phyloP scores from a whole-genome alignment of 2,888 invertebrate genomes.

The Cheilosia pagana region DNA sequence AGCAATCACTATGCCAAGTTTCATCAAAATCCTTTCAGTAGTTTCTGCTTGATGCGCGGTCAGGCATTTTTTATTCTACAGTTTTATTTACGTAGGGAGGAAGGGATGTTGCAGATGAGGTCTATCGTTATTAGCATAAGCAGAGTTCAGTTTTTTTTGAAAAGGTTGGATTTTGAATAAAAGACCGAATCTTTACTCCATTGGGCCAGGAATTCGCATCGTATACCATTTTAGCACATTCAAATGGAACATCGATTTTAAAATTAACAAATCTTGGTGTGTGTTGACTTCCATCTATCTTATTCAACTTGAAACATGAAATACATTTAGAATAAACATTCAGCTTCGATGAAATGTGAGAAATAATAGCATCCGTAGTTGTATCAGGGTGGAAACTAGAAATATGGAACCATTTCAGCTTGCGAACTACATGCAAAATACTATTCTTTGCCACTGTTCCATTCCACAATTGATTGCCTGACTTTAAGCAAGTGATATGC shows the following conservation, averaged over 20 bases:
- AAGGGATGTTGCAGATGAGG: neutral
- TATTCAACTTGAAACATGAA: constrained; percentile 16
- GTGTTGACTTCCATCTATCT: neutral
- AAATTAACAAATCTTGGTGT: constrained; percentile 35
- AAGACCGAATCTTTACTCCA: constrained; percentile 16
- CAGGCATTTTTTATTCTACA: too few relatives aligned
- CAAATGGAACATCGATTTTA: constrained; percentile 27
- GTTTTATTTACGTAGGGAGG: too few relatives aligned
- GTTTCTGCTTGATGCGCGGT: too few relatives aligned
- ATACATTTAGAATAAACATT: constrained; percentile 1
- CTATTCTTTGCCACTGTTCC: neutral
- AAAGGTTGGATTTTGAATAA: too few relatives aligned
- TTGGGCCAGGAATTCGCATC: constrained; percentile 26
- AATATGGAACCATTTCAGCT: constrained; percentile 7
- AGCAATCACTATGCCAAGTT: too few relatives aligned
- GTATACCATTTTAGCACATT: too few relatives aligned
- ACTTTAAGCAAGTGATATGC: too few relatives aligned
- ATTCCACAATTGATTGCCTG: too few relatives aligned
- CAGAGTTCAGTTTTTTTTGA: constrained; percentile 13
- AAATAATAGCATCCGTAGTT: constrained; percentile 13
- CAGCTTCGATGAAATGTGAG: constrained; percentile 9
- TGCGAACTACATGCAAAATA: constrained; percentile 13
- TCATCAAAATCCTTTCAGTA: too few relatives aligned
- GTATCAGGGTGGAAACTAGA: constrained; percentile 13
- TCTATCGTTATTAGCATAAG: constrained; percentile 5